Evolutionary conservation across 2,888 invertebrate species (phyloP).

Genomic region (Congeria kusceri): DNA sequence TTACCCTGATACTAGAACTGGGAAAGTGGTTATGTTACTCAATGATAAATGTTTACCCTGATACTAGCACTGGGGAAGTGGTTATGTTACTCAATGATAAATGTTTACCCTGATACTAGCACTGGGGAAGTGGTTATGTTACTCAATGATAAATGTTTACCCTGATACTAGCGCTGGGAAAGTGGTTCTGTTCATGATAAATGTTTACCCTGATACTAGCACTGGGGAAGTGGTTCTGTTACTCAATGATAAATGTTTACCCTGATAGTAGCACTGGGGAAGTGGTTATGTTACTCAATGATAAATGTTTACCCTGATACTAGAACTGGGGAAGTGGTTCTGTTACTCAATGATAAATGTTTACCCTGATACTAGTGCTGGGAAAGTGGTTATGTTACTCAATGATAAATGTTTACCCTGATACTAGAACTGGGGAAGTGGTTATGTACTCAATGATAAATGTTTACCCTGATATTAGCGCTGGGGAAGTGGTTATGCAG

Average conservation of each 20-base stretch:
- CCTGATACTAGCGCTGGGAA: slow-evolving; percentile 77
- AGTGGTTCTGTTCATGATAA: too few species aligned
- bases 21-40: slow-evolving; percentile 74
- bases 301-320: slow-evolving; percentile 79
- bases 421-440: slow-evolving; percentile 76
- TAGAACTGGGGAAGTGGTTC: slow-evolving; percentile 75
- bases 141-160: too few species aligned
- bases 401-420: too few species aligned
- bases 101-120: slow-evolving; percentile 76
- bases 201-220: slow-evolving; percentile 76
- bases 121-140: slow-evolving; percentile 74
- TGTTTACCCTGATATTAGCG: slow-evolving; percentile 73
- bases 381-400: slow-evolving; percentile 74
- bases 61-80: slow-evolving; percentile 76
- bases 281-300: slow-evolving; percentile 64
- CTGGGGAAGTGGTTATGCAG: slow-evolving; percentile 75
- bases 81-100: too few species aligned
- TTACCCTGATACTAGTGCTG: slow-evolving; percentile 76
- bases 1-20: slow-evolving; percentile 76
- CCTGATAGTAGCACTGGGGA: slow-evolving; percentile 77
- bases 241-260: too few species aligned
- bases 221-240: slow-evolving; percentile 75
- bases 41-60: too few species aligned
- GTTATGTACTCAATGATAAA: slow-evolving; percentile 47
- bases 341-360: too few species aligned